Evolutionary conservation across 2,113 vertebrate species (phyloP).

Genomic region (Corynorhinus townsendii): DNA sequence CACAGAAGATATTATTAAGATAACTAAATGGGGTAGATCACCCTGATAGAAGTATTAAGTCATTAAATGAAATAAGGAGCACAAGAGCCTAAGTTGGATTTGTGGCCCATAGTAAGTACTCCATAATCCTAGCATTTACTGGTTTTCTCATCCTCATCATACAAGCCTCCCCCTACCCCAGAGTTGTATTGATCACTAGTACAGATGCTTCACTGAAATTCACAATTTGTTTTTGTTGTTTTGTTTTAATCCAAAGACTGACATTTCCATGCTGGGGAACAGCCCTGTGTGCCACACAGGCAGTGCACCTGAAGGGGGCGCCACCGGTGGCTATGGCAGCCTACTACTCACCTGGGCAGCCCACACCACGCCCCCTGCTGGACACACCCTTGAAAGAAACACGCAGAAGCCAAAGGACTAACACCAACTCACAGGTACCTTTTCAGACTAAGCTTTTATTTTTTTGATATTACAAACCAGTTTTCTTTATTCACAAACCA

Average conservation of each 20-base stretch:
- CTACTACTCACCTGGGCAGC: no score
- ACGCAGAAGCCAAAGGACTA: slow-evolving; percentile 67
- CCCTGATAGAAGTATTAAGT: not conserved
- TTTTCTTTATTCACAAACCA: slow-evolving; percentile 91
- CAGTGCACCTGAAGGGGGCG: not conserved
- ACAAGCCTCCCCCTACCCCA: not conserved
- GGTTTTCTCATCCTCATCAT: not conserved
- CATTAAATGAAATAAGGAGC: not conserved
- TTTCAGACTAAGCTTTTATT: slow-evolving; percentile 91
- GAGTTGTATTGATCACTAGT: not conserved
- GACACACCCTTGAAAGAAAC: not conserved
- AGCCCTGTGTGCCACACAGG: not conserved
- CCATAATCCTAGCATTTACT: not conserved
- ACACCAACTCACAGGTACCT: slow-evolving; percentile 71
- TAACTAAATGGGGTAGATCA: not conserved
- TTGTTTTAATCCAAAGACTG: not conserved
- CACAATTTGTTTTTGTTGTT: not conserved
- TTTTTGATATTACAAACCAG: slow-evolving; percentile 91
- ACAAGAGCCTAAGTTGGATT: not conserved
- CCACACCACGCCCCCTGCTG: fast-evolving
- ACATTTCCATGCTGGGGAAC: not conserved
- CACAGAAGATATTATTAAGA: no score
- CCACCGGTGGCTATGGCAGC: not conserved
- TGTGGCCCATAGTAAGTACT: no score
- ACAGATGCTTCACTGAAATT: not conserved